Evolutionary conservation across 2,113 vertebrate genomes (phyloP).

Genomic region (Coregonus clupeaformis): DNA sequence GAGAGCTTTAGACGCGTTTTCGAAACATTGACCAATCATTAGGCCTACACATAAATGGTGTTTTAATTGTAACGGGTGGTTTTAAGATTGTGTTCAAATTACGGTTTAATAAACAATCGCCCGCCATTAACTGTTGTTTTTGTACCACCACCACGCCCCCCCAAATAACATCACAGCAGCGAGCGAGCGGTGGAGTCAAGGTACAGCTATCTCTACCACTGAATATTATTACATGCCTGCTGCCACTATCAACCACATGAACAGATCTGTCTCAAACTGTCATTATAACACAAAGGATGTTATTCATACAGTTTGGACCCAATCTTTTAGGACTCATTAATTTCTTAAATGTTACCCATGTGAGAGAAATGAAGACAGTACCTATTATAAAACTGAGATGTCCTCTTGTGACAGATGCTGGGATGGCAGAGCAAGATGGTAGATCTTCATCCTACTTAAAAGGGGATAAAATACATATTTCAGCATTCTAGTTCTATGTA

Average conservation of each 20-base stretch:
- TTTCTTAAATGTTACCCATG: too few relatives aligned
- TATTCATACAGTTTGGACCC: background rate
- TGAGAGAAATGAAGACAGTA: too few relatives aligned
- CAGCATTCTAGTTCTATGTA: too few relatives aligned
- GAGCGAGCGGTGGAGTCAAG: too few relatives aligned
- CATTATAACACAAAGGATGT: background rate
- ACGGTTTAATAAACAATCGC: conserved; percentile 13
- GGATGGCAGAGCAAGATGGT: too few relatives aligned
- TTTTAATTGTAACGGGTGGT: background rate
- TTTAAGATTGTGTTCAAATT: background rate
- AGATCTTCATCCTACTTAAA: too few relatives aligned
- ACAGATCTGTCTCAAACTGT: background rate
- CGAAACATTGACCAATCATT: background rate
- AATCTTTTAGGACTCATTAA: too few relatives aligned
- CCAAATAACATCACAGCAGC: conserved; percentile 9
- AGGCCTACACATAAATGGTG: background rate
- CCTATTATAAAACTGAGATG: too few relatives aligned
- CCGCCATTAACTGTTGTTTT: conserved; percentile 6
- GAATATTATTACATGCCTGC: background rate
- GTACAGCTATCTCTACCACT: background rate
- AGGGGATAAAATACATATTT: too few relatives aligned
- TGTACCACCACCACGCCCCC: conserved; percentile 29
- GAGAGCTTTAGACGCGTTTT: background rate
- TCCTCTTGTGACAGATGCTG: too few relatives aligned
- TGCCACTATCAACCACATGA: background rate